phyloP scores from a whole-genome alignment of 2,797 vertebrate species.

The Rallus crepitans region DNA sequence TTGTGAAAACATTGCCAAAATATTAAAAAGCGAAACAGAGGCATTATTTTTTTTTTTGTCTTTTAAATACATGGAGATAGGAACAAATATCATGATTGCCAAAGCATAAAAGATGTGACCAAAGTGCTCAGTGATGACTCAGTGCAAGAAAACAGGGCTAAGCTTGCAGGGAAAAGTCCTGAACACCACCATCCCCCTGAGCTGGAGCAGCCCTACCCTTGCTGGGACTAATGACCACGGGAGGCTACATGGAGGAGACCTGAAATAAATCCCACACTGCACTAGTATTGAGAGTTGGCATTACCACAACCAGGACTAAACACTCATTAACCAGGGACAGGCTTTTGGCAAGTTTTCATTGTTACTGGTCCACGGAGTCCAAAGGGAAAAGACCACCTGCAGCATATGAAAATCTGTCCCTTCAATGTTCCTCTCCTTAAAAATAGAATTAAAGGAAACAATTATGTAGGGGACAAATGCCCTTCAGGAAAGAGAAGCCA shows the following conservation, averaged over 20 bases:
- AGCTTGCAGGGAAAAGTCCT: not conserved
- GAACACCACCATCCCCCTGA: not conserved
- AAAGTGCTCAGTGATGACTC: not conserved
- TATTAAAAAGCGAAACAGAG: not conserved
- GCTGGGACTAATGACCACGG: not conserved
- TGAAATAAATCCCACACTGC: not conserved
- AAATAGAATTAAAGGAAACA: not conserved
- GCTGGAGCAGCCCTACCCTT: not conserved
- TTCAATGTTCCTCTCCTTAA: not conserved
- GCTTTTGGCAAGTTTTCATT: conserved; percentile 2
- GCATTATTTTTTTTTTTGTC: not conserved
- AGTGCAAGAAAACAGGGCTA: not conserved
- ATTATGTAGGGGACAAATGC: not conserved
- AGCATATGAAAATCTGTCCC: not conserved
- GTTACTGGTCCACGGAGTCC: not conserved
- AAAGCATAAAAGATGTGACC: not conserved
- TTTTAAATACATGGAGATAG: not conserved
- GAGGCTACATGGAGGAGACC: conserved; percentile 23
- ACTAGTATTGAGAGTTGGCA: not conserved
- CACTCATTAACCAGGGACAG: not conserved
- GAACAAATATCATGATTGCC: not conserved
- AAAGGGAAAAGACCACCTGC: not conserved
- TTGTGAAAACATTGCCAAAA: conserved; percentile 39
- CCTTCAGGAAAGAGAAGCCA: not conserved
- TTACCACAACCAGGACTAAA: not conserved